Evolutionary conservation across 2,888 invertebrate genomes (phyloP).

Genomic region (Brachyopa scutellaris): DNA sequence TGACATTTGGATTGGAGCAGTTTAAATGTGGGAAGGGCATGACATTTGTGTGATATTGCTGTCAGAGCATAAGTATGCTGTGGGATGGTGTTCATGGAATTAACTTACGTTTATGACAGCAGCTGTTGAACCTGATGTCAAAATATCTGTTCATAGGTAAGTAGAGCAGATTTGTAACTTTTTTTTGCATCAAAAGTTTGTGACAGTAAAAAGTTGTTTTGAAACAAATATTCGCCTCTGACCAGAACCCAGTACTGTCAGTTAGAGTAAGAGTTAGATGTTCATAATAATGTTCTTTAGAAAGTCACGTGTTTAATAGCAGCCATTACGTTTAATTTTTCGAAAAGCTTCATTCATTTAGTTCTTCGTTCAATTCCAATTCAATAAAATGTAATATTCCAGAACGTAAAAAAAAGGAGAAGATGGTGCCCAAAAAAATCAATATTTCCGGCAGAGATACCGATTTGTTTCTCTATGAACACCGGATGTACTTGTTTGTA

Average conservation of each 20-base stretch:
- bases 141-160: not conserved
- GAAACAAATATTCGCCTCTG: too few species aligned
- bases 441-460: not conserved
- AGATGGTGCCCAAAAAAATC: slow-evolving; percentile 20
- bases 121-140: not conserved
- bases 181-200: too few species aligned
- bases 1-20: slow-evolving; percentile 35
- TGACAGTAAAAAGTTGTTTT: too few species aligned
- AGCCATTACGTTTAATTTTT: not conserved
- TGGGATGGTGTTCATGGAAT: not conserved
- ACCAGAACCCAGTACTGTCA: too few species aligned
- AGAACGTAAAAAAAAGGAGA: not conserved
- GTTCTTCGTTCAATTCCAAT: slow-evolving; percentile 9
- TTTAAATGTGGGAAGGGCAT: slow-evolving; percentile 12
- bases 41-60: slow-evolving; percentile 6
- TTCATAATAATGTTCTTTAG: not conserved
- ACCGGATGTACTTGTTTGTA: slow-evolving; percentile 30
- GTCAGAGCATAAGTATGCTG: slow-evolving; percentile 20
- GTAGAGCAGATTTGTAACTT: not conserved
- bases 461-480: not conserved
- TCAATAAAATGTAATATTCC: slow-evolving; percentile 30
- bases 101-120: not conserved
- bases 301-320: slow-evolving; percentile 16
- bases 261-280: too few species aligned
- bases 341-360: slow-evolving; percentile 23